Evolutionary conservation across 1,140 invertebrate genomes (phyloP).

Genomic region (Mycetomoellerius zeteki): DNA sequence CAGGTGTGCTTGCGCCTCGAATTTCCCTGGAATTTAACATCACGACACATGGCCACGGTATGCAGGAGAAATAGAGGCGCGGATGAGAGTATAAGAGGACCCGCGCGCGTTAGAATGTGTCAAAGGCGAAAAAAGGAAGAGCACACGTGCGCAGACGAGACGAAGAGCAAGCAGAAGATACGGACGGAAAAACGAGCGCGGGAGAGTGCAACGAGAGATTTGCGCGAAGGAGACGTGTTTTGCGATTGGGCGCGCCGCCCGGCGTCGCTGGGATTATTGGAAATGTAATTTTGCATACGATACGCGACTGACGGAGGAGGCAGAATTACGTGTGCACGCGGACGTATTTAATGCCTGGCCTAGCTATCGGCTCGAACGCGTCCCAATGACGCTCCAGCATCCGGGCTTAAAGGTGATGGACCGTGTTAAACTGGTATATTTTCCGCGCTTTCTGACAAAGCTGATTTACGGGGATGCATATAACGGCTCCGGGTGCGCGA

Average conservation of each 20-base stretch:
- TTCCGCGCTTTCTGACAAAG: slow-evolving; percentile 53
- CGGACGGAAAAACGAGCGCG: not conserved
- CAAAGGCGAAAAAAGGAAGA: slow-evolving; percentile 50
- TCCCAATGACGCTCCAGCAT: slow-evolving; percentile 43
- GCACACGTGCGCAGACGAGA: not conserved
- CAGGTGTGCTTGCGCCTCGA: slow-evolving; percentile 44
- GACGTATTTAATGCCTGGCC: slow-evolving; percentile 58
- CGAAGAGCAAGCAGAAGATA: slow-evolving; percentile 4
- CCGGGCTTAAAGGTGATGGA: slow-evolving; percentile 62
- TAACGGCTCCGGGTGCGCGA: slow-evolving; percentile 28
- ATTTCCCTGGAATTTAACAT: slow-evolving; percentile 59
- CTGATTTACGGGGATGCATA: slow-evolving; percentile 49
- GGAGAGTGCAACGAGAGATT: slow-evolving; percentile 40
- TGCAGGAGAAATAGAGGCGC: slow-evolving; percentile 27
- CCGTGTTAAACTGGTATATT: slow-evolving; percentile 46
- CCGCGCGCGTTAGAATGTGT: slow-evolving; percentile 26
- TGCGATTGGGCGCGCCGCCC: slow-evolving; percentile 31
- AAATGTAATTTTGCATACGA: slow-evolving; percentile 73
- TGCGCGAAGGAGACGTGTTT: slow-evolving; percentile 59
- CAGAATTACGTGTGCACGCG: slow-evolving; percentile 63
- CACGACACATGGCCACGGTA: slow-evolving; percentile 37
- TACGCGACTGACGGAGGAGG: slow-evolving; percentile 56
- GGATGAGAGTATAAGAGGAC: slow-evolving; percentile 40
- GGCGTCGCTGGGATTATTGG: slow-evolving; percentile 68
- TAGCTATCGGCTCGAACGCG: slow-evolving; percentile 53